Evolutionary conservation across 2,113 vertebrate species (phyloP).

Genomic region (Jacana jacana): DNA sequence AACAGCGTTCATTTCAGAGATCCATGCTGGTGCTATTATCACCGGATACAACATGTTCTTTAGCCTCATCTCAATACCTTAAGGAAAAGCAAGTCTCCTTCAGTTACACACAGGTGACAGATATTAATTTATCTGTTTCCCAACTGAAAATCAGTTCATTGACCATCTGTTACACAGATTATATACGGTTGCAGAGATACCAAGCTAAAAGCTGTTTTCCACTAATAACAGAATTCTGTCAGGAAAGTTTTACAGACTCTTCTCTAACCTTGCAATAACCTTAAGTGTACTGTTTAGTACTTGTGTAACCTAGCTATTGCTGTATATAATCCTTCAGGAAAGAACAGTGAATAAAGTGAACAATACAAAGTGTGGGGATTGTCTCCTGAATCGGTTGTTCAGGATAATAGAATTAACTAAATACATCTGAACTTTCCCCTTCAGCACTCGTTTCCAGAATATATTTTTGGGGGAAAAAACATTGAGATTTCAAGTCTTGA

Average conservation of each 20-base stretch:
- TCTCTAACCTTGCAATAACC: not conserved
- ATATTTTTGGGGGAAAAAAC: not conserved
- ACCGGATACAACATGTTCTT: constrained; percentile 91
- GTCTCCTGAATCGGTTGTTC: not conserved
- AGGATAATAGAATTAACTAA: not conserved
- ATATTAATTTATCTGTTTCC: not conserved
- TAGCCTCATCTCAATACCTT: constrained; percentile 93
- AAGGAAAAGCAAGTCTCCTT: not conserved
- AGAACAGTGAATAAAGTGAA: not conserved
- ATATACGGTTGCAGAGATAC: not conserved
- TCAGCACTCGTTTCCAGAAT: not conserved
- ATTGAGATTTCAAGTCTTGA: not conserved
- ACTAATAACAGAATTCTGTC: not conserved
- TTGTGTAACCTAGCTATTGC: not conserved
- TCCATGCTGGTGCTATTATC: constrained; percentile 86
- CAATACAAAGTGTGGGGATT: not conserved
- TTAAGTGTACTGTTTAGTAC: not conserved
- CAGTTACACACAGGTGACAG: not conserved
- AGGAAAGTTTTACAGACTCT: not conserved
- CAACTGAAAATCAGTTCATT: not conserved
- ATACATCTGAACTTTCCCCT: not conserved
- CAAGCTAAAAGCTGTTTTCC: not conserved
- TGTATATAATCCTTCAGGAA: not conserved
- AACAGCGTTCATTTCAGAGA: constrained; percentile 85
- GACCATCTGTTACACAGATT: not conserved